Percentiles rank a stretch among this genome's conserved stretches.
Conservation (phyloP, 2,888 invertebrate species). For the Sesia apiformis region DNA sequence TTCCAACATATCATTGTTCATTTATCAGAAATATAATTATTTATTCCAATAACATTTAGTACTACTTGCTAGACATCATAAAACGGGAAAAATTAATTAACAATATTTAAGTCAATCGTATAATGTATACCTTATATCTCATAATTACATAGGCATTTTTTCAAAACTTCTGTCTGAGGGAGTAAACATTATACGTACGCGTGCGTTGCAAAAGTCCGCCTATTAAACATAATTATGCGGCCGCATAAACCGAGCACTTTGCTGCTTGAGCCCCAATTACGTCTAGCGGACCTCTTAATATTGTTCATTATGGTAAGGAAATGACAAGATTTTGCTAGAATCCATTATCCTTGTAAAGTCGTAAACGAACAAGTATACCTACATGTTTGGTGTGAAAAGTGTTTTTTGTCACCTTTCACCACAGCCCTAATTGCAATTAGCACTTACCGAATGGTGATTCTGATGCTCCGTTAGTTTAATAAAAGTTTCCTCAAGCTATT, state of each 20-base stretch:
- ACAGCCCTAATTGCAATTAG: too few species aligned
- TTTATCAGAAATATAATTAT: too few species aligned
- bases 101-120: constrained; percentile 33
- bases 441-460: too few species aligned
- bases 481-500: too few species aligned
- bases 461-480: too few species aligned
- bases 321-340: constrained; percentile 59
- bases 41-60: too few species aligned
- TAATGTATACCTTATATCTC: constrained; percentile 33
- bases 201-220: constrained; percentile 60
- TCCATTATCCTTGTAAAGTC: constrained; percentile 46
- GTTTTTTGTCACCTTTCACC: too few species aligned
- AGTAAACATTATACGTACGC: constrained; percentile 55
- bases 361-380: constrained; percentile 5
- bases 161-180: constrained; percentile 51
- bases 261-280: constrained; percentile 59
- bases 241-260: constrained; percentile 61
- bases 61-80: too few species aligned
- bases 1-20: too few species aligned
- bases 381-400: too few species aligned
- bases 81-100: constrained; percentile 7
- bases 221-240: constrained; percentile 66
- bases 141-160: constrained; percentile 37
- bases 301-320: constrained; percentile 66
- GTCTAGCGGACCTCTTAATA: constrained; percentile 61